Evolutionary conservation across 2,888 invertebrate genomes (phyloP).

Genomic region (Deilephila porcellus): DNA sequence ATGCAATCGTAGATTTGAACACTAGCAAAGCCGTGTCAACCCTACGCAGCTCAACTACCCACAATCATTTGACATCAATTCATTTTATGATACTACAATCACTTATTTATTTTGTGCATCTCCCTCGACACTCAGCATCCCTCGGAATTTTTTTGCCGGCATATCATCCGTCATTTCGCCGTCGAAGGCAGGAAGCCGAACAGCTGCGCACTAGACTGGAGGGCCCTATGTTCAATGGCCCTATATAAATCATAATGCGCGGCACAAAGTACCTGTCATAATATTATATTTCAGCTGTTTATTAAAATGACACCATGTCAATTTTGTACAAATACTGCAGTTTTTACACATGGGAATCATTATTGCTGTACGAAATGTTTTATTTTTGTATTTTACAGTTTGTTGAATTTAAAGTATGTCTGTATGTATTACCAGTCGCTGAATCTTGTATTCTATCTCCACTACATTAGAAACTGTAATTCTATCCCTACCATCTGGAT

Average conservation of each 20-base stretch:
- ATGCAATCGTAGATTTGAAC: not conserved
- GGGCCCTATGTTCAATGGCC: not conserved
- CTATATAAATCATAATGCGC: not conserved
- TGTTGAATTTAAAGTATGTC: too few relatives aligned
- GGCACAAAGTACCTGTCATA: conserved; percentile 3
- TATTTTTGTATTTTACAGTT: too few relatives aligned
- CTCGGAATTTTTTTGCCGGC: not conserved
- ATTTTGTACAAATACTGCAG: not conserved
- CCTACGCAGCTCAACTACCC: not conserved
- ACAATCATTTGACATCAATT: not conserved
- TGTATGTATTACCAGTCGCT: too few relatives aligned
- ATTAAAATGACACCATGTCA: not conserved
- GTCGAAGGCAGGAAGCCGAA: conserved; percentile 19
- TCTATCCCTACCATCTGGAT: too few relatives aligned
- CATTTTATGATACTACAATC: not conserved
- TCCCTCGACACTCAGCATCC: not conserved
- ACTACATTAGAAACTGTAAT: too few relatives aligned
- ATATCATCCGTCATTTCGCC: conserved; percentile 18
- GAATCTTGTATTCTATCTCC: too few relatives aligned
- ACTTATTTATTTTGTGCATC: not conserved
- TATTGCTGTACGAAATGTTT: too few relatives aligned
- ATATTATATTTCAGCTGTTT: not conserved
- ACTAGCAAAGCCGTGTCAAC: not conserved
- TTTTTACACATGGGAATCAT: too few relatives aligned
- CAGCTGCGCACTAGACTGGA: conserved; percentile 1